Evolutionary conservation across 1,140 invertebrate species (phyloP).

Genomic region (Trichonephila clavata): DNA sequence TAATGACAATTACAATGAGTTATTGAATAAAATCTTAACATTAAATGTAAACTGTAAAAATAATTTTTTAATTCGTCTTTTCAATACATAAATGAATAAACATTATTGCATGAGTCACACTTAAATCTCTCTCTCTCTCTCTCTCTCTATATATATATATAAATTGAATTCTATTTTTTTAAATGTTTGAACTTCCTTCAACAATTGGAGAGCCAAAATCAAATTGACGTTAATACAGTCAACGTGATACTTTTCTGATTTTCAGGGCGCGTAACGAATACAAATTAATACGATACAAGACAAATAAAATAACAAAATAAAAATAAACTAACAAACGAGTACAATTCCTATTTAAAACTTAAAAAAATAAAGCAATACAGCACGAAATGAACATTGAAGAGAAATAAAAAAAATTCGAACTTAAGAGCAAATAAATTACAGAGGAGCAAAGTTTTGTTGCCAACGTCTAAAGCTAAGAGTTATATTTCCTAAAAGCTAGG

Average conservation of each 20-base stretch:
- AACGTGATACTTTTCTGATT: neutral
- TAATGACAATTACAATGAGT: no score
- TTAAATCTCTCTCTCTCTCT: no score
- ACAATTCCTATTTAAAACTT: neutral
- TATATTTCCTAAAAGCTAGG: slow-evolving; percentile 27
- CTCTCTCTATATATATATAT: no score
- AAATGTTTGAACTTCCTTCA: neutral
- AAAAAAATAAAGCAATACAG: neutral
- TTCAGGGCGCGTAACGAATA: neutral
- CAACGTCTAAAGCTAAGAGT: neutral
- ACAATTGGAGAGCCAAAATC: neutral
- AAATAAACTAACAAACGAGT: neutral
- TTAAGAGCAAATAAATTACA: slow-evolving; percentile 5
- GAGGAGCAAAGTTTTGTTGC: neutral
- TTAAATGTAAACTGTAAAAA: no score
- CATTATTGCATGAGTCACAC: no score
- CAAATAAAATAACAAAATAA: neutral
- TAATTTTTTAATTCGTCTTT: no score
- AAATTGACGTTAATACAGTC: neutral
- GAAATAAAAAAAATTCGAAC: neutral
- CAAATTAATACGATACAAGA: neutral
- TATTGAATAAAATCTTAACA: no score
- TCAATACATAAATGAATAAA: no score
- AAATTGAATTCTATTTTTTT: no score
- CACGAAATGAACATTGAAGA: neutral